phyloP scores from a whole-genome alignment of 2,113 vertebrate genomes.

The Larimichthys crocea region DNA sequence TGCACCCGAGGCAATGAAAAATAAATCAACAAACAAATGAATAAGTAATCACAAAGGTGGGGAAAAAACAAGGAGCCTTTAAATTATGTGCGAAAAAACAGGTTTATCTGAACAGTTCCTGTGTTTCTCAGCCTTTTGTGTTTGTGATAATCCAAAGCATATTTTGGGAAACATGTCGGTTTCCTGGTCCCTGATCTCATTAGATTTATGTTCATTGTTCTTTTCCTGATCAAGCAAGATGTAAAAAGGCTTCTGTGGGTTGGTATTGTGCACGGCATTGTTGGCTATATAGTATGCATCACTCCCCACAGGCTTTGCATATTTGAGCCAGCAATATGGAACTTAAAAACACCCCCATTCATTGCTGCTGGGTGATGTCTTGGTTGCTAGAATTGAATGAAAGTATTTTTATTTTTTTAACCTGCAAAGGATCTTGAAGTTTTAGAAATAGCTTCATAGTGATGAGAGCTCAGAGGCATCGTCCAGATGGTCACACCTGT shows the following conservation, averaged over 20 bases:
- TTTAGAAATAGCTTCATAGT: conserved; percentile 37
- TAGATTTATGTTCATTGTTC: conserved; percentile 56
- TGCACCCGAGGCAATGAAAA: conserved; percentile 74
- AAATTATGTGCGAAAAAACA: conserved; percentile 44
- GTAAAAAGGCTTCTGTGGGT: conserved; percentile 35
- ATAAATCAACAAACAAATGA: conserved; percentile 81
- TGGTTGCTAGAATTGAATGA: conserved; percentile 27
- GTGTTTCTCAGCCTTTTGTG: conserved; percentile 46
- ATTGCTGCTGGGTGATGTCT: conserved; percentile 32
- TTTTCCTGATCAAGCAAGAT: conserved; percentile 56
- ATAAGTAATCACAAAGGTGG: conserved; percentile 73
- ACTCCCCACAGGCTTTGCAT: conserved; percentile 46
- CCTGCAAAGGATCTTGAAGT: conserved; percentile 32
- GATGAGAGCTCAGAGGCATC: conserved; percentile 30
- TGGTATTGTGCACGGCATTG: conserved; percentile 33
- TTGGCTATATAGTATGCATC: conserved; percentile 33
- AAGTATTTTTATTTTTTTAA: conserved; percentile 16
- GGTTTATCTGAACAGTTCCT: conserved; percentile 43
- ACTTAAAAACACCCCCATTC: conserved; percentile 23
- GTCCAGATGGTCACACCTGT: conserved; percentile 66
- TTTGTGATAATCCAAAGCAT: conserved; percentile 42
- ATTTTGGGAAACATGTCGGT: conserved; percentile 44
- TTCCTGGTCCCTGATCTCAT: conserved; percentile 64
- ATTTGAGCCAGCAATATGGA: conserved; percentile 31
- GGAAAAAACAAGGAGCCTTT: conserved; percentile 34